These are phyloP conservation scores for Ormyrus labotus DNA, from an alignment of 2,888 invertebrate species.

Conservation along the genomic window DNA sequence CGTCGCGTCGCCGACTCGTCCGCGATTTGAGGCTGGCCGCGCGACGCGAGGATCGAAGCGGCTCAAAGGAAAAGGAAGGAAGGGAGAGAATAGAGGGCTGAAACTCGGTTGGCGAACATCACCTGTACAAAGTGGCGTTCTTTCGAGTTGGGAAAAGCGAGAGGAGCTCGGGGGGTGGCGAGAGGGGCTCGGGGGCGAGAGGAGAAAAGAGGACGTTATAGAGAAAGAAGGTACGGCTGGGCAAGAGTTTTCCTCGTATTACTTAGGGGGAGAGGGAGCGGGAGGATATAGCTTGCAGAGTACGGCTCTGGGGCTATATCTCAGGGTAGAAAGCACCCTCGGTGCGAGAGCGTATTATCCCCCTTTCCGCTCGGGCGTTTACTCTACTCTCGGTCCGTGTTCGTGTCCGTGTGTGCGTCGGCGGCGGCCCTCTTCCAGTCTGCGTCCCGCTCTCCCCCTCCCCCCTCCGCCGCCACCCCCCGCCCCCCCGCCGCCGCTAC, in stretches of 20 bases:
- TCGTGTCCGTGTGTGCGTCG: constrained; percentile 54
- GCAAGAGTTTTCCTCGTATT: constrained; percentile 74
- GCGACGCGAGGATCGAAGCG: background rate
- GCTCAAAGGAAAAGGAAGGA: background rate
- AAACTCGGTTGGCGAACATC: constrained; percentile 51
- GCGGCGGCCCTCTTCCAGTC: constrained; percentile 42
- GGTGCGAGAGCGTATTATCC: constrained; percentile 69
- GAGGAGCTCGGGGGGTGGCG: background rate
- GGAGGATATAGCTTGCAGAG: constrained; percentile 66
- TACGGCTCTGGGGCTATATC: constrained; percentile 68
- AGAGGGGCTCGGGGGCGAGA: background rate
- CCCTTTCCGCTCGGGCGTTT: constrained; percentile 60
- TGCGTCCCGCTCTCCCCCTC: constrained; percentile 55
- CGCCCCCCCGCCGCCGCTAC: constrained; percentile 57
- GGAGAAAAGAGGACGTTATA: constrained; percentile 2
- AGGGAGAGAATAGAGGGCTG: constrained; percentile 6
- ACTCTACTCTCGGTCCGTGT: constrained; percentile 56
- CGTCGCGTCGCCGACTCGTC: constrained; percentile 11
- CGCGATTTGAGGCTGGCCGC: too few species aligned
- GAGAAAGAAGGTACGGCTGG: constrained; percentile 32
- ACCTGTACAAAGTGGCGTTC: constrained; percentile 56
- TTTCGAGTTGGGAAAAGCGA: constrained; percentile 48
- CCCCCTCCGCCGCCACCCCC: constrained; percentile 26
- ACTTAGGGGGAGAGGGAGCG: constrained; percentile 65
- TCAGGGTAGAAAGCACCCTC: constrained; percentile 72